A percentile compares a stretch with the other conserved stretches of the same genome.
Evolutionary conservation across 1,140 invertebrate species (phyloP).

Genomic region (Melanaphis sacchari): DNA sequence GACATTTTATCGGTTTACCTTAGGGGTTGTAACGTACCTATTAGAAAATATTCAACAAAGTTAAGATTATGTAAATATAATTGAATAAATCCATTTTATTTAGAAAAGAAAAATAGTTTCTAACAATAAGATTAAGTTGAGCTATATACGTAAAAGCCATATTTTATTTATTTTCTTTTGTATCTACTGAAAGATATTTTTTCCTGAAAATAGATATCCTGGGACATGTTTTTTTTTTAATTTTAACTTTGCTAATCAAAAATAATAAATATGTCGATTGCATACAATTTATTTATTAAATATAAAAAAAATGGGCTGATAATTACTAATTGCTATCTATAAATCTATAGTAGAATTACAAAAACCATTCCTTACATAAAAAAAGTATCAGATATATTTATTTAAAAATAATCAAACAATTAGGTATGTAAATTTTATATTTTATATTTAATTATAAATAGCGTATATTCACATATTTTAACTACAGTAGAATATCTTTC

Average conservation of each 20-base stretch:
- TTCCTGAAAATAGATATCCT: conserved; percentile 20
- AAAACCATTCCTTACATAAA: not conserved
- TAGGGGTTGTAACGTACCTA: not conserved
- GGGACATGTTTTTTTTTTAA: not conserved
- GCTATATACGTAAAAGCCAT: not conserved
- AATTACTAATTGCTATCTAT: not conserved
- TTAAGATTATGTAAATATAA: not conserved
- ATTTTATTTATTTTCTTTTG: not conserved
- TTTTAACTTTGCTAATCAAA: conserved; percentile 9
- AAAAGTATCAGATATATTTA: not conserved
- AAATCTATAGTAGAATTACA: not conserved
- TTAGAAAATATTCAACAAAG: not conserved
- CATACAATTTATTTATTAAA: not conserved
- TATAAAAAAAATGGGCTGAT: not conserved
- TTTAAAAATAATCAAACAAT: not conserved
- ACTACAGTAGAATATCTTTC: not conserved
- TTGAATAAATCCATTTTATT: not conserved
- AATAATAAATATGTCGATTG: not conserved
- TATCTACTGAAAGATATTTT: not conserved
- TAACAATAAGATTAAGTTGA: not conserved
- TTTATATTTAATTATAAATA: not conserved
- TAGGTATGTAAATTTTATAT: not conserved
- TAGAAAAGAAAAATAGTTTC: not conserved
- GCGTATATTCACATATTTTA: not conserved
- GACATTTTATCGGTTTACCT: not conserved